Evolutionary conservation across 1,140 invertebrate genomes (phyloP).

Genomic region (Panulirus ornatus): DNA sequence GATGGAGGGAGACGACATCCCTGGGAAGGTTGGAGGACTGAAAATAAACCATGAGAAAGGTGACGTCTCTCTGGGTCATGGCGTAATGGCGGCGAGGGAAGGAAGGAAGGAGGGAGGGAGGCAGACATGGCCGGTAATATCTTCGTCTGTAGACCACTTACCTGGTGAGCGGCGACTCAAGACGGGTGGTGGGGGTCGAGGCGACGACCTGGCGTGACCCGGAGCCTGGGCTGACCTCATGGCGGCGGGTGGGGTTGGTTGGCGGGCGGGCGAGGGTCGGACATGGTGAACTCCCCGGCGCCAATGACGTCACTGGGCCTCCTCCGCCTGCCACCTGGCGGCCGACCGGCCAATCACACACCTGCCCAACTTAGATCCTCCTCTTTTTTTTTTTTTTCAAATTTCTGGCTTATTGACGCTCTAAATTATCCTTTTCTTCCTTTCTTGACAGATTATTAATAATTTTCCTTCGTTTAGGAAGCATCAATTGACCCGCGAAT

Average conservation of each 20-base stretch:
- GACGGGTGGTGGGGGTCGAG: neutral
- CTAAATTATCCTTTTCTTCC: neutral
- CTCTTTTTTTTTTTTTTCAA: neutral
- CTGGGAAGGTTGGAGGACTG: too few relatives aligned
- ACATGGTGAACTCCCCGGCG: neutral
- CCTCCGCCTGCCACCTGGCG: neutral
- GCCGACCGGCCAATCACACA: neutral
- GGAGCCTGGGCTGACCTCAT: neutral
- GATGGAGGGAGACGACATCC: too few relatives aligned
- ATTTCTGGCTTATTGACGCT: neutral
- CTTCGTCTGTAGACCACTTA: neutral
- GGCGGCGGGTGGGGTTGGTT: too few relatives aligned
- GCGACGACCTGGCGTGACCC: slow-evolving; percentile 1
- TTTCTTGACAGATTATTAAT: neutral
- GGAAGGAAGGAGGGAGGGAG: neutral
- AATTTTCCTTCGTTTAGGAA: neutral
- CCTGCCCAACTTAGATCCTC: neutral
- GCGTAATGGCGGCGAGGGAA: neutral
- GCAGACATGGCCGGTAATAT: neutral
- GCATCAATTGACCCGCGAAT: neutral
- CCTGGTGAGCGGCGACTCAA: neutral
- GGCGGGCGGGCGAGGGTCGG: slow-evolving; percentile 6
- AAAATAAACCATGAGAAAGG: too few relatives aligned
- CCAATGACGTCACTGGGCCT: too few relatives aligned
- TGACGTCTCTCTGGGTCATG: too few relatives aligned